These are phyloP conservation scores for Gambusia holbrooki DNA, from an alignment of 2,113 vertebrate species.

Conservation along the genomic window DNA sequence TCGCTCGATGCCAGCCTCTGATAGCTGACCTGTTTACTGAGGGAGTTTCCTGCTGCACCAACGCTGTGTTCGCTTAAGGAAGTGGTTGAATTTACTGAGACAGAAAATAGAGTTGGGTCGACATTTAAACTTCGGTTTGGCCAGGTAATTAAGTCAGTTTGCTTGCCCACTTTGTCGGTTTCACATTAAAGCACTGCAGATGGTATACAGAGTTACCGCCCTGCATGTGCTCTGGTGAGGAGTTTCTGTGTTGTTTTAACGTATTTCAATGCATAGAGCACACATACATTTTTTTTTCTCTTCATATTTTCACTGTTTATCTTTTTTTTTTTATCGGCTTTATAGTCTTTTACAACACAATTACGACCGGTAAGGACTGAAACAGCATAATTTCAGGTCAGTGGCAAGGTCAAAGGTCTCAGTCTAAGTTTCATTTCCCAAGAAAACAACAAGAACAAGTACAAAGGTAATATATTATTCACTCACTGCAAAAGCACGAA, in stretches of 20 bases:
- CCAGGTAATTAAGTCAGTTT: slow-evolving; percentile 6
- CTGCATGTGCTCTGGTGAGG: slow-evolving; percentile 8
- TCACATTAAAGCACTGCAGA: neutral
- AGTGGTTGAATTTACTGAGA: slow-evolving; percentile 18
- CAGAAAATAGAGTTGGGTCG: slow-evolving; percentile 13
- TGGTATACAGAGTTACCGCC: neutral
- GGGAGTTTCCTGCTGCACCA: slow-evolving; percentile 62
- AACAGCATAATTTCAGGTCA: slow-evolving; percentile 41
- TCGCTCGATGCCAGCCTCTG: slow-evolving; percentile 43
- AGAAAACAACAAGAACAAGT: neutral
- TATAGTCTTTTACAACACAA: slow-evolving; percentile 30
- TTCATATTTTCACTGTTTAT: neutral
- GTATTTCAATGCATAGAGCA: slow-evolving; percentile 5
- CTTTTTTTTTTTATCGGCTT: neutral
- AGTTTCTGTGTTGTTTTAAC: slow-evolving; percentile 13
- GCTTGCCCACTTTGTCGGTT: neutral
- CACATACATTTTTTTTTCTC: neutral
- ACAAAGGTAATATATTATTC: neutral
- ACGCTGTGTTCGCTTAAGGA: slow-evolving; percentile 36
- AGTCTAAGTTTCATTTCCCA: slow-evolving; percentile 25
- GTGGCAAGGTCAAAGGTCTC: slow-evolving; percentile 8
- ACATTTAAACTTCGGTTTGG: neutral
- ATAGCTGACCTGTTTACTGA: slow-evolving; percentile 48
- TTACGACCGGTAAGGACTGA: slow-evolving; percentile 14
- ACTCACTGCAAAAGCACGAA: no score